Base-by-base conservation (phyloP, 2,888 invertebrate genomes). In the Drosophila gaucha region DNA sequence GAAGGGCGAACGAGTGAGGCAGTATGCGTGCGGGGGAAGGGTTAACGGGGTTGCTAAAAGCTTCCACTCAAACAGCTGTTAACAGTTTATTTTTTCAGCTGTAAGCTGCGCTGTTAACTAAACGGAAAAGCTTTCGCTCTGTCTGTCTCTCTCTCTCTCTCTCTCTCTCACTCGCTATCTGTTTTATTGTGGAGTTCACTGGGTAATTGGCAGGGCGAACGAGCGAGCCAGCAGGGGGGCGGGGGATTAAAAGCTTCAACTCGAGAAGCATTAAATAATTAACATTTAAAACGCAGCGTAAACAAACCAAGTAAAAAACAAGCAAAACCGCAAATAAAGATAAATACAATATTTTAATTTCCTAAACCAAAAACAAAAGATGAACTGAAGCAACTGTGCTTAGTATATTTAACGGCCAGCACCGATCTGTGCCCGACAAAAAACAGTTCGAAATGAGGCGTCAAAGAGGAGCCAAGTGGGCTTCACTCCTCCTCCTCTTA, bases 371-470 rank as follows among this genome's bases (percentile, higher is more conserved):
- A 16, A 16, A n/a, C n/a, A n/a, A 12, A 18, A 43, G 26, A 28
- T 18, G 12, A 14, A 28, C 28, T 38, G 10, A 51, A 22, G 6
- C 28, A 10, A 9, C 2, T 20, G 18, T 2, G 3, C 26, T 16
- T n/a, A 6, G 16, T 26, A 24, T n/a, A 10, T 28, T 50, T 20
- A 9, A 47, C 50, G n/a, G 41, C 14, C 2, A 8, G 33, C 46
- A 16, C 6, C 6, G 35, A 18, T 6, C 50, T 47, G 41, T 33
- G 20, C 49, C 33, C n/a, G 41, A 39, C 35, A 20, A 0, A 1
- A 44, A 62, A 28, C 59, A 63, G 71, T 65, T 49, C 26, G 65
- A 52, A 24, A 78, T 78, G 51, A 20, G 31, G 49, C 28, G n/a
- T 4, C 14, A 12, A 14, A 6, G 16, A 20, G 6, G 12, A 24